Evolutionary conservation across 2,888 invertebrate species (phyloP).

Genomic region (Augochlorella aurata): DNA sequence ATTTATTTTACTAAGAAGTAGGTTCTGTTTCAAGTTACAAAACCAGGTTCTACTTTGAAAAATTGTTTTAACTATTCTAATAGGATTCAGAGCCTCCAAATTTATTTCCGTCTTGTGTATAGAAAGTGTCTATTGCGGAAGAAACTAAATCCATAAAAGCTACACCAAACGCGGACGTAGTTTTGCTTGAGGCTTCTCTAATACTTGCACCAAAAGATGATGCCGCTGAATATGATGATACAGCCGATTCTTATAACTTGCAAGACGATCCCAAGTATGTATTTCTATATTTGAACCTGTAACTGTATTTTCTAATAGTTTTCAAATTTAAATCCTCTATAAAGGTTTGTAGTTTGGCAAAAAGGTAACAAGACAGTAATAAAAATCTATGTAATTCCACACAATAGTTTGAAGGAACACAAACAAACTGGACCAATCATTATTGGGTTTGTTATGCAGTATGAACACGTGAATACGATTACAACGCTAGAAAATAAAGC

Average conservation of each 20-base stretch:
- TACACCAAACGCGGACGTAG: constrained; percentile 83
- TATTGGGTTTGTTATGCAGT: constrained; percentile 87
- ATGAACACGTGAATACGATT: constrained; percentile 91
- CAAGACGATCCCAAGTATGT: constrained; percentile 91
- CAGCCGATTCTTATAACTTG: constrained; percentile 87
- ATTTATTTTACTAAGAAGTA: background rate
- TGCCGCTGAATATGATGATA: constrained; percentile 95
- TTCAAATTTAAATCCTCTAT: constrained; percentile 57
- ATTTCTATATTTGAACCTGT: constrained; percentile 11
- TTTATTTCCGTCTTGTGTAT: constrained; percentile 80
- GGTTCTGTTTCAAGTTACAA: background rate
- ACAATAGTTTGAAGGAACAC: constrained; percentile 76
- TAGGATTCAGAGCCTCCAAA: constrained; percentile 77
- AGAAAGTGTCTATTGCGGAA: constrained; percentile 83
- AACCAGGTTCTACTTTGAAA: background rate
- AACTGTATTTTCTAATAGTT: background rate
- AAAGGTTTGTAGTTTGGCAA: constrained; percentile 93
- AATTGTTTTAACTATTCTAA: constrained; percentile 10
- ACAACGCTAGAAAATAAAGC: constrained; percentile 86
- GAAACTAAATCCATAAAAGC: constrained; percentile 84
- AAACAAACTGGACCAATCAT: constrained; percentile 80
- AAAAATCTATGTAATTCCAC: constrained; percentile 86
- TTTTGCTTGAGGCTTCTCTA: constrained; percentile 85
- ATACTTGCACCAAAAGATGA: constrained; percentile 93
- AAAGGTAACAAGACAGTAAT: constrained; percentile 94